These are phyloP conservation scores for Cyclina sinensis DNA, from an alignment of 1,140 invertebrate species.

Conservation along the genomic window DNA sequence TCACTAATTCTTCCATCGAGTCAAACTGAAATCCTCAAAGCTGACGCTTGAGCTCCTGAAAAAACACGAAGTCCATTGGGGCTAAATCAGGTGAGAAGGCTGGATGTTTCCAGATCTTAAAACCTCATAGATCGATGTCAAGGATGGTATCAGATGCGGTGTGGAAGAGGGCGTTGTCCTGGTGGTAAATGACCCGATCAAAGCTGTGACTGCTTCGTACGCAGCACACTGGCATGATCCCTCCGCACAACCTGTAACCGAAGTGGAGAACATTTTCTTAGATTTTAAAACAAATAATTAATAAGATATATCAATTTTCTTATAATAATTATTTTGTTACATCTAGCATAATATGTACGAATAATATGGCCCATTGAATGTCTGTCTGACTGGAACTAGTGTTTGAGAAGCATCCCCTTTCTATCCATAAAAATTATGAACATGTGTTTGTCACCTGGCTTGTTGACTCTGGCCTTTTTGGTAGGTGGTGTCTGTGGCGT, in stretches of 20 bases:
- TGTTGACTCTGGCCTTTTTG: neutral
- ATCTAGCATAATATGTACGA: too few relatives aligned
- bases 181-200: neutral
- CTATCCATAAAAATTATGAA: slow-evolving; percentile 13
- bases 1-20: too few relatives aligned
- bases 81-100: neutral
- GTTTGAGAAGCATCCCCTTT: neutral
- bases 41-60: neutral
- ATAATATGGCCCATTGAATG: neutral
- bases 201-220: neutral
- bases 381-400: neutral
- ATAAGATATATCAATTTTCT: neutral
- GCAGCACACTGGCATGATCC: neutral
- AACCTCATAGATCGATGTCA: neutral
- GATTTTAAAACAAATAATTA: neutral
- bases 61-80: neutral
- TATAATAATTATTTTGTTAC: neutral
- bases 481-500: neutral
- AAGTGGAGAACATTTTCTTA: neutral
- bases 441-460: neutral
- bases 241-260: slow-evolving; percentile 5
- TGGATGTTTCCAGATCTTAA: neutral
- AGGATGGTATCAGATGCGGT: too few relatives aligned
- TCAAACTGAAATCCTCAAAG: too few relatives aligned
- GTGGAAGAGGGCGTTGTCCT: neutral